Evolutionary conservation across 2,797 vertebrate species (phyloP), one percentile per base, ranked within the genome.

Genomic region (Miichthys miiuy): DNA sequence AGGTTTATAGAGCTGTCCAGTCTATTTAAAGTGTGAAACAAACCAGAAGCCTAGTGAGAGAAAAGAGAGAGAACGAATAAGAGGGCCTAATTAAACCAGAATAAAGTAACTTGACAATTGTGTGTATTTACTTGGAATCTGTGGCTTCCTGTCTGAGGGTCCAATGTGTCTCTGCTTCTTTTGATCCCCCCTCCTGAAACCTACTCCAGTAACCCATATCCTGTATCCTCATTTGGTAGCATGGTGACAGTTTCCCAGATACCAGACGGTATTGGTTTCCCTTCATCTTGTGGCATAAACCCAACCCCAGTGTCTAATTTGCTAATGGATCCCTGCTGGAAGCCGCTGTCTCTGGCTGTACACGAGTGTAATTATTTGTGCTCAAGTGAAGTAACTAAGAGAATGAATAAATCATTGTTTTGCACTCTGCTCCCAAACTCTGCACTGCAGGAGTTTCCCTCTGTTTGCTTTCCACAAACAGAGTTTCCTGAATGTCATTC

Each of bases 381-480:
- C 88, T 69, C 83, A 83, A 92, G 87, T 88, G 81, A 91, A 94
- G 92, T 76, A 81, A 93, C 80, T 55, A 57, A 54, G 51, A 85
- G 83, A 92, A 94, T 95, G 90, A 96, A 95, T 94, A 90, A 90
- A 82, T 86, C 88, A 93, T 95, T 95, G 89, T 95, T 93, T 89
- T 88, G 66, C 84, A 63, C 77, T 78, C 25, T 80, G 73, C 1
- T 65, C 72, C 73, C 38, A 0, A 85, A 80, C 60, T 44, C 1
- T 2, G 16, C 20, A 80, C 34, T 2, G 34, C 34, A 38, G 34
- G 82, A 42, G 85, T 77, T 41, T 47, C 18, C 11, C 8, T 72
- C 72, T 81, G 71, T 87, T 89, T 89, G 58, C 75, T 79, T 77
- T 69, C 57, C 25, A n/a, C 57, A 64, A 68, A 80, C 61, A 38